Base-by-base conservation (phyloP, 2,113 vertebrate species). In the Paedocypris sp. region DNA sequence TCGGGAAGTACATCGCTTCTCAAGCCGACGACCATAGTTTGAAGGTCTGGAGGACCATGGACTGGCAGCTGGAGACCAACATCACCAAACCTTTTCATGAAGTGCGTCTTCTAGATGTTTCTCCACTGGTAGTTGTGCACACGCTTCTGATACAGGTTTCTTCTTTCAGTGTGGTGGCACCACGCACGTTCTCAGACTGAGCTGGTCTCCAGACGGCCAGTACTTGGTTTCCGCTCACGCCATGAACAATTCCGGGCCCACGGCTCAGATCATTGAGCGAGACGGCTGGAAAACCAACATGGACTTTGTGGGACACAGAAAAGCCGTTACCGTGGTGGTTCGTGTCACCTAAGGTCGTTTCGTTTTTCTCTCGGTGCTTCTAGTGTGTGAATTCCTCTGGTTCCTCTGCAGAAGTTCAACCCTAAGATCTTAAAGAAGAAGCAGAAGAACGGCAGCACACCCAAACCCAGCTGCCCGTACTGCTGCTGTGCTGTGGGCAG, bases 341-440 rank as follows among this genome's bases (percentile, higher is more conserved):
- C 86, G 89, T 82, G 19, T 31, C 6, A 6, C 11, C 23, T 26
- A n/a, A 26, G 11, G 28, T 15, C 13, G 13, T 31, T 46, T 19
- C 4, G 13, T 12, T 12, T 2, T 31, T 35, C 3, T 36, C 16
- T 22, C 10, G 19, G 1, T 26, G 13, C 13, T 12, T 13, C 2
- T 20, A 31, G 4, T 11, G 26, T 18, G 8, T 41, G 39, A 22
- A 32, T 29, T 39, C 2, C 13, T 48, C n/a, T 22, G 3, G 3
- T 6, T 38, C 35, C 9, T 33, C n/a, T 74, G 59, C 48, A 99
- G 95, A 98, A 97, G 86, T 99, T 99, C 78, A 99, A 99, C 74
- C 94, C 95, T 28, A 99, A 99, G 83, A 97, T 99, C 76, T 99
- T 99, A 64, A 95, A 96, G 77, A 98, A 97, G 87, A 93, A 96